These are phyloP conservation scores for Cosmopolites sordidus DNA, from an alignment of 2,888 invertebrate genomes.

Conservation along the genomic window DNA sequence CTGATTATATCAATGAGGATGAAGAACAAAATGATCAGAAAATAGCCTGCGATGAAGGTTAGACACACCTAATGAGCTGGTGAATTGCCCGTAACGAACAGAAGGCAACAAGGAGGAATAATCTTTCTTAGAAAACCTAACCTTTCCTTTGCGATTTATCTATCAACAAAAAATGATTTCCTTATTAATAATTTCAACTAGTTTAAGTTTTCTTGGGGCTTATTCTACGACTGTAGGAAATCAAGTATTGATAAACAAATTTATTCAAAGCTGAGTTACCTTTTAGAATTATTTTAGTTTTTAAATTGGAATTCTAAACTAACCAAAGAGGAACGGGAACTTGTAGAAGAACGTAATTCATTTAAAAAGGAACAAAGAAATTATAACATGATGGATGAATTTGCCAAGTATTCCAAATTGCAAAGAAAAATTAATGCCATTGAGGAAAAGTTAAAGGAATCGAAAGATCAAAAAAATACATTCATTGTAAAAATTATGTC, in stretches of 20 bases:
- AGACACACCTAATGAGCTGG: no score
- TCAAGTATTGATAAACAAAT: constrained; percentile 43
- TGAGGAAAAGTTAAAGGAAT: constrained; percentile 50
- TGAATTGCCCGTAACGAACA: no score
- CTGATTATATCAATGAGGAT: no score
- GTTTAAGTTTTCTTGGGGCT: constrained; percentile 51
- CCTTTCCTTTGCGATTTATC: no score
- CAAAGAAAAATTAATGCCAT: constrained; percentile 56
- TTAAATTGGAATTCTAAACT: constrained; percentile 51
- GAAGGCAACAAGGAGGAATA: no score
- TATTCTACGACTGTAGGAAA: constrained; percentile 51
- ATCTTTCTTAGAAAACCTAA: not conserved
- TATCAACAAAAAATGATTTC: constrained; percentile 12
- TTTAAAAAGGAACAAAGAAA: constrained; percentile 51
- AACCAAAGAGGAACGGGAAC: constrained; percentile 48
- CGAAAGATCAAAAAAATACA: constrained; percentile 31
- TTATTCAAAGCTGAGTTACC: not conserved
- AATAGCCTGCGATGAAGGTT: no score
- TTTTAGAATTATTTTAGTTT: constrained; percentile 50
- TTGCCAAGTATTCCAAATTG: constrained; percentile 57
- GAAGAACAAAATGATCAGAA: no score
- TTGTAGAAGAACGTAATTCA: constrained; percentile 47
- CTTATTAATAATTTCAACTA: constrained; percentile 46
- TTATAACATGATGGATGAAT: constrained; percentile 57
- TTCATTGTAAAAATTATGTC: constrained; percentile 31